Conservation (phyloP, 2,797 vertebrate species). For the Galaxias olidus region DNA sequence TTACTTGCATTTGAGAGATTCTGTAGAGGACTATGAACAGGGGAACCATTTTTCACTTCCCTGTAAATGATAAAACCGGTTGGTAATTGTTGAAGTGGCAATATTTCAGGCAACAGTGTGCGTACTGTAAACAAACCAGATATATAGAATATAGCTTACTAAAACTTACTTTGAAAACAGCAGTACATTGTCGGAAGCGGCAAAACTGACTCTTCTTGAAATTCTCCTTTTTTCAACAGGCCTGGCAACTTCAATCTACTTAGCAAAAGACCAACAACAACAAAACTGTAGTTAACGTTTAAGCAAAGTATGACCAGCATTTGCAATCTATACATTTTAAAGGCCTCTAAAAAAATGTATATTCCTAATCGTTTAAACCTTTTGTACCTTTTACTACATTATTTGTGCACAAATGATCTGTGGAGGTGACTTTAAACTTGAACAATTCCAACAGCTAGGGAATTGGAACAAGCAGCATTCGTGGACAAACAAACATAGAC, state of each 20-base stretch:
- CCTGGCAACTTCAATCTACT: constrained; percentile 67
- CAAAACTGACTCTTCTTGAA: constrained; percentile 81
- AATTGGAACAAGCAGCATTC: too few relatives aligned
- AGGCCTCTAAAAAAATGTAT: not conserved
- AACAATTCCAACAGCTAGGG: too few relatives aligned
- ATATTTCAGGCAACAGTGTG: not conserved
- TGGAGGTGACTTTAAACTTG: too few relatives aligned
- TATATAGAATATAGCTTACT: not conserved
- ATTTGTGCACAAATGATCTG: too few relatives aligned
- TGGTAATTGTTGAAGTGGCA: not conserved
- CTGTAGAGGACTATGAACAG: constrained; percentile 55
- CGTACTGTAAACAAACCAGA: not conserved
- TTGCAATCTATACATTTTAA: not conserved
- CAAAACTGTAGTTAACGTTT: too few relatives aligned
- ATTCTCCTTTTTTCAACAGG: constrained; percentile 68
- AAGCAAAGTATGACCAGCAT: constrained; percentile 3
- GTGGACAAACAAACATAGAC: too few relatives aligned
- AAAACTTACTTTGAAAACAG: constrained; percentile 75
- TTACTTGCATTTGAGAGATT: constrained; percentile 51
- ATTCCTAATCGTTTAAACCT: not conserved
- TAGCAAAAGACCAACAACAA: not conserved
- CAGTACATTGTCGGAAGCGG: constrained; percentile 71
- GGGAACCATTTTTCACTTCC: constrained; percentile 64
- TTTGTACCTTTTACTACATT: too few relatives aligned
- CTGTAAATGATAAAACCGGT: constrained; percentile 51